Evolutionary conservation across 2,888 invertebrate genomes (phyloP), one percentile per base, ranked within the genome.

Genomic region (Oscheius sp.): DNA sequence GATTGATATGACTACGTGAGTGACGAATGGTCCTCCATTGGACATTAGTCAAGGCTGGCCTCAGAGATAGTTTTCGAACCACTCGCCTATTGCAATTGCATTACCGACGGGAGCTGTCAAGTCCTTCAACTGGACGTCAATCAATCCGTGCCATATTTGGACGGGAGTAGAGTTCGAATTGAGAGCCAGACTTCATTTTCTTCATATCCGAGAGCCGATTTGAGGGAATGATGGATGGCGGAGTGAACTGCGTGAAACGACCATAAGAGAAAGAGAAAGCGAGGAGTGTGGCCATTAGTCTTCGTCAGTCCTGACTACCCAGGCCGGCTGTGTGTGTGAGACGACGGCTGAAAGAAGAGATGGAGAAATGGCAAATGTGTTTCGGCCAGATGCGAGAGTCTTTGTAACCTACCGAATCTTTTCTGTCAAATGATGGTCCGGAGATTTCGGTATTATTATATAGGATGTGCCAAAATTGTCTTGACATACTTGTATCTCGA

Each of bases 161-260:
- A 3, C 7, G 29, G 21, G n/a, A 33, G 57, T 33, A 42, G 42
- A 5, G 3, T 42, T 42, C 42, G 7, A 42, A 42, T 7, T 42
- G 42, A 42, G 21, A 21, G 21, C 21, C 21, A 21, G 42, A 42
- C 42, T 7, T 5, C 42, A 42, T 5, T 42, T 42, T 42, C 29
- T 29, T 57, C 10, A 33, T 21, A 35, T 10, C 32, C 21, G 60
- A 35, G 35, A 60, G 60, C 21, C 63, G 63, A 63, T 63, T 63
- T 63, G 47, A 63, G 50, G 50, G 63, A 68, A 53, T 68, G 68
- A 68, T 68, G 68, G 68, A 68, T 68, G 68, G 51, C 32, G 55
- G 21, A 35, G 32, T n/a, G 55, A 68, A 68, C 68, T 68, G 42
- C 68, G n/a, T 65, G 65, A 68, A 68, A 68, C 55, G 68, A 68